Evolutionary conservation across 2,888 invertebrate species (phyloP).

Genomic region (Pandemis heparana): DNA sequence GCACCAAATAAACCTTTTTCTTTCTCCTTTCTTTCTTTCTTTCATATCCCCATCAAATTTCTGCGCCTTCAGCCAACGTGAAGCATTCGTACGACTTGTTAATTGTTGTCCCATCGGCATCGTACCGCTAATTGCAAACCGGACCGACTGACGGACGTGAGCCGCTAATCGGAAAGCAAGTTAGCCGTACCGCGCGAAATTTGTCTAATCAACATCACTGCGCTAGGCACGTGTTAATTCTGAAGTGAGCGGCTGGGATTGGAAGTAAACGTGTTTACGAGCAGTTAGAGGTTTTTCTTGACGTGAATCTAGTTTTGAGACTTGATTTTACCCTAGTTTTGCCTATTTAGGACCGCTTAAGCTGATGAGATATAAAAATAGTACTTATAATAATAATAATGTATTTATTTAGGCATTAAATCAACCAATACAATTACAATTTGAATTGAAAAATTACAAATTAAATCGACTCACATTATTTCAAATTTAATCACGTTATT

Average conservation of each 20-base stretch:
- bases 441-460: too few relatives aligned
- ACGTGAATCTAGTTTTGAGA: not conserved
- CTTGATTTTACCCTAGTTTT: not conserved
- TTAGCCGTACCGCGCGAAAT: slow-evolving; percentile 61
- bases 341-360: too few relatives aligned
- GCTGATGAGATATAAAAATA: too few relatives aligned
- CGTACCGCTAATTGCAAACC: slow-evolving; percentile 61
- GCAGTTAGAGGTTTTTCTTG: slow-evolving; percentile 26
- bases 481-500: too few relatives aligned
- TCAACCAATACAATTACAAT: too few relatives aligned
- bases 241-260: slow-evolving; percentile 48
- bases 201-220: slow-evolving; percentile 63
- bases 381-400: too few relatives aligned
- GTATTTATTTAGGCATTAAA: too few relatives aligned
- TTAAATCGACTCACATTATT: too few relatives aligned
- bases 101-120: slow-evolving; percentile 49
- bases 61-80: slow-evolving; percentile 29
- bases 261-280: slow-evolving; percentile 36
- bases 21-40: too few relatives aligned
- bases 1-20: too few relatives aligned
- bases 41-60: slow-evolving; percentile 31
- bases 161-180: slow-evolving; percentile 57
- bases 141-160: slow-evolving; percentile 53
- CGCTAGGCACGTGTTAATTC: slow-evolving; percentile 55
- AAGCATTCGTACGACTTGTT: slow-evolving; percentile 37